Conservation (phyloP, 92 coral and sea anemone species). For the Zoanthus solanderi region DNA sequence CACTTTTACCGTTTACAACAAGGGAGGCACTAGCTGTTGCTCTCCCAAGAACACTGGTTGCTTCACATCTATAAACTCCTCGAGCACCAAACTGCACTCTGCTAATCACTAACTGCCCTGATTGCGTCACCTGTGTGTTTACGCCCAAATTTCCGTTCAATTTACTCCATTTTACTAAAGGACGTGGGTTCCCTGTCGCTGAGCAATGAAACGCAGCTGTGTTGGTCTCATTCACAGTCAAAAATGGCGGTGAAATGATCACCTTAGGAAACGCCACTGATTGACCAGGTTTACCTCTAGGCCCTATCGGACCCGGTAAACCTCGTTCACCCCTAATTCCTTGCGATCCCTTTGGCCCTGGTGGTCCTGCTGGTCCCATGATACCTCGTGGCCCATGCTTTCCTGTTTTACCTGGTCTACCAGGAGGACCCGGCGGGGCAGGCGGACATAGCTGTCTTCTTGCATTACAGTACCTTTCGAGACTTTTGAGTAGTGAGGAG, state of each 20-base stretch:
- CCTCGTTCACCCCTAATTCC: conserved; percentile 47
- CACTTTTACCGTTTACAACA: conserved; percentile 29
- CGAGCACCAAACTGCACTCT: conserved; percentile 19
- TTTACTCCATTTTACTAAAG: conserved; percentile 55
- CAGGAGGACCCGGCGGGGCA: conserved; percentile 30
- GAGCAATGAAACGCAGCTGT: conserved; percentile 49
- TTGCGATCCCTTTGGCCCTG: conserved; percentile 28
- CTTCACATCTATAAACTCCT: conserved; percentile 44
- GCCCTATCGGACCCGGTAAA: conserved; percentile 52
- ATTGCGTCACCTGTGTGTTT: conserved; percentile 9
- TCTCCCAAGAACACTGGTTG: conserved; percentile 39
- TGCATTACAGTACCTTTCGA: conserved; percentile 2
- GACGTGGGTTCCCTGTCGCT: conserved; percentile 55
- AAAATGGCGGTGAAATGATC: conserved; percentile 43
- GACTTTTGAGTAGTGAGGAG: background rate
- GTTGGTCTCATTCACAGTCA: conserved; percentile 57
- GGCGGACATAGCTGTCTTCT: conserved; percentile 9
- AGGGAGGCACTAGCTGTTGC: background rate
- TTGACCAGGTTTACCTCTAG: conserved; percentile 55
- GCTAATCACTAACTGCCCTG: conserved; percentile 38
- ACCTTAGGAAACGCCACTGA: conserved; percentile 43
- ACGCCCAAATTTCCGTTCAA: conserved; percentile 15
- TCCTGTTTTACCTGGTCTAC: background rate
- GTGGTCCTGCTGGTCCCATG: conserved; percentile 32
- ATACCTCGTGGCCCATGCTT: background rate